Conservation (phyloP, 2,888 invertebrate species). For the Teleogryllus oceanicus region DNA sequence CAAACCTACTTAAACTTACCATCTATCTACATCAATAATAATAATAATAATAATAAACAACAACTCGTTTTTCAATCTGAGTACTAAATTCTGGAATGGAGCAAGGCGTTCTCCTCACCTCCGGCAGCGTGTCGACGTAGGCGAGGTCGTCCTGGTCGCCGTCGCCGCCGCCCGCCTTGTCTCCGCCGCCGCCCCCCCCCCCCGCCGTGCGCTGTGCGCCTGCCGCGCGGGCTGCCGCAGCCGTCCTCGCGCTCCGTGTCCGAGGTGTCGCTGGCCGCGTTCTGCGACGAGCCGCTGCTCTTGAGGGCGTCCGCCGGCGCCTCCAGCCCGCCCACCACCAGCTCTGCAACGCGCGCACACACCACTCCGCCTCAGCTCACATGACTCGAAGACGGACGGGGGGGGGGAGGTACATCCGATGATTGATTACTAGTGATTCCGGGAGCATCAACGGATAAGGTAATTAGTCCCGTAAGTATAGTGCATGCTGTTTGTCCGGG, state of each 20-base stretch:
- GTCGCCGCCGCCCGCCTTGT: conserved; percentile 46
- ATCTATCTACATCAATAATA: no score
- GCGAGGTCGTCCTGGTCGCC: conserved; percentile 65
- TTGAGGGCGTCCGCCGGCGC: conserved; percentile 50
- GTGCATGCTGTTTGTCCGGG: no score
- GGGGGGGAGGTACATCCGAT: no score
- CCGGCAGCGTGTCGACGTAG: conserved; percentile 81
- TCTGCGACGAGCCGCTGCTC: conserved; percentile 44
- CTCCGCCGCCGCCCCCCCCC: conserved; percentile 61
- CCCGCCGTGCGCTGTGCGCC: conserved; percentile 50
- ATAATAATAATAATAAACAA: no score
- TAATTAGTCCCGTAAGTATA: no score
- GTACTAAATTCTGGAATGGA: no score
- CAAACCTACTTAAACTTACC: no score
- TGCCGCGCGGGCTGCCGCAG: conserved; percentile 73
- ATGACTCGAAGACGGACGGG: no score
- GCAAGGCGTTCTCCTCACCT: conserved; percentile 54
- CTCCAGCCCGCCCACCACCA: conserved; percentile 34
- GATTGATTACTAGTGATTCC: no score
- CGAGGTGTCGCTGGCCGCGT: conserved; percentile 59
- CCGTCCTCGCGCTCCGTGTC: conserved; percentile 67
- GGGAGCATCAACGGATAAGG: no score
- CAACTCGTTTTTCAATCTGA: no score
- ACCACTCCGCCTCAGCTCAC: no score
- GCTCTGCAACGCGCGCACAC: conserved; percentile 20